Base-by-base conservation (phyloP, 1,140 invertebrate genomes). In the Physella acuta region DNA sequence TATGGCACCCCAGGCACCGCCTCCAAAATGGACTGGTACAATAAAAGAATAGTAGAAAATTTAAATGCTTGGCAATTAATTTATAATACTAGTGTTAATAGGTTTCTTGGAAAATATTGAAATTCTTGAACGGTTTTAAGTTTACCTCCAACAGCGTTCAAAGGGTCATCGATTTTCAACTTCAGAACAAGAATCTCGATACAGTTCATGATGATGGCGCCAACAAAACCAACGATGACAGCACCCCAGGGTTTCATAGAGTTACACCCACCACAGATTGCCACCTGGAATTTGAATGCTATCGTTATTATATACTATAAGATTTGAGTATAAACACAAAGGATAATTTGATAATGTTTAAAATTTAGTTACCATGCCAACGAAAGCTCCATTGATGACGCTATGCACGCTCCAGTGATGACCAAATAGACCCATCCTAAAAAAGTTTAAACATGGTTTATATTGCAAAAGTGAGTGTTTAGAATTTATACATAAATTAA, bases 111-210 rank as follows among this genome's bases (percentile, higher is more conserved):
- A n/a, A n/a, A n/a, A n/a, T n/a, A n/a, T n/a, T n/a, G n/a, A n/a
- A n/a, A n/a, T n/a, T n/a, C n/a, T n/a, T n/a, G n/a, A n/a, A n/a
- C n/a, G n/a, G n/a, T n/a, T n/a, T n/a, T n/a, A n/a, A n/a, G n/a
- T 49, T 63, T 75, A 81, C 80, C 88, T 17, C 87, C 87, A 49
- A 87, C 85, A 17, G 88, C 88, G 77, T 89, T 88, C 24, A 89
- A 71, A 3, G 88, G 89, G 75, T 89, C 89, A 72, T 89, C 88
- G 58, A 89, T 84, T 71, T 78, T 76, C 4, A 87, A 30, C 51
- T 75, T 76, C n/a, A 77, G 65, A 51, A 87, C 75, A 0, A 86
- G 5, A 53, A 73, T 74, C 17, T 79, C 79, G 39, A 83, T 74
- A 1, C 73, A 61, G 37, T 86, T 74, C 74, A 85, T 89, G 5